These are phyloP conservation scores for Tinamus major DNA, from an alignment of 2,797 vertebrate genomes.

Conservation along the genomic window DNA sequence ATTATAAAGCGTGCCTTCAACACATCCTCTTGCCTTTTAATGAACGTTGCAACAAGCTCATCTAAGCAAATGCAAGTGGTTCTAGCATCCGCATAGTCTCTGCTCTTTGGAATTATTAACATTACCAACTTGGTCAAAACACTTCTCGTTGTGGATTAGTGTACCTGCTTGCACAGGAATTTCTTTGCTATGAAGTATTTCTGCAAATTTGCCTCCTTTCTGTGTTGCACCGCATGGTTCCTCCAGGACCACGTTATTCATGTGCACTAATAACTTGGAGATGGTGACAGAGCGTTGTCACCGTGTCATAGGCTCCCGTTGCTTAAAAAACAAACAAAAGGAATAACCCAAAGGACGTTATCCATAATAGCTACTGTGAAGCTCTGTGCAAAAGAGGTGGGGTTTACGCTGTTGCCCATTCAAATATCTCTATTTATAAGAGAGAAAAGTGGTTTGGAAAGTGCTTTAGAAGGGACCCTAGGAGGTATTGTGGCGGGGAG, in stretches of 20 bases:
- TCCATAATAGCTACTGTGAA: not conserved
- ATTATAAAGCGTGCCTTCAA: constrained; percentile 33
- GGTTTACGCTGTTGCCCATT: not conserved
- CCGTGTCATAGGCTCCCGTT: not conserved
- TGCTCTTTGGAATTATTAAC: not conserved
- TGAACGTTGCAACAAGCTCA: not conserved
- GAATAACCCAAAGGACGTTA: not conserved
- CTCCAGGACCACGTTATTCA: not conserved
- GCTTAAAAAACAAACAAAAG: not conserved
- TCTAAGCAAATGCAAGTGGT: not conserved
- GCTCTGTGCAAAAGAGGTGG: not conserved
- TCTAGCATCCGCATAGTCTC: rapidly evolving
- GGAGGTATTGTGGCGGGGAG: not conserved
- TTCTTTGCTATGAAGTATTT: not conserved
- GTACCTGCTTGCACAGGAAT: not conserved
- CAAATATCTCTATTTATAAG: not conserved
- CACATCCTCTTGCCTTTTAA: not conserved
- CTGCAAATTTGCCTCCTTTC: not conserved
- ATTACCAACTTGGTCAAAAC: not conserved
- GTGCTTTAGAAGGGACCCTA: not conserved
- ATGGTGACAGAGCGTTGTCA: not conserved
- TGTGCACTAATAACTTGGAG: not conserved
- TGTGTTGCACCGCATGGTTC: not conserved
- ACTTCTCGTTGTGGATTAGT: not conserved
- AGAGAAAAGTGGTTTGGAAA: not conserved